A percentile compares a stretch with the other conserved stretches of the same genome.
Evolutionary conservation across 2,797 vertebrate species (phyloP).

Genomic region (Pangasius krempfi): DNA sequence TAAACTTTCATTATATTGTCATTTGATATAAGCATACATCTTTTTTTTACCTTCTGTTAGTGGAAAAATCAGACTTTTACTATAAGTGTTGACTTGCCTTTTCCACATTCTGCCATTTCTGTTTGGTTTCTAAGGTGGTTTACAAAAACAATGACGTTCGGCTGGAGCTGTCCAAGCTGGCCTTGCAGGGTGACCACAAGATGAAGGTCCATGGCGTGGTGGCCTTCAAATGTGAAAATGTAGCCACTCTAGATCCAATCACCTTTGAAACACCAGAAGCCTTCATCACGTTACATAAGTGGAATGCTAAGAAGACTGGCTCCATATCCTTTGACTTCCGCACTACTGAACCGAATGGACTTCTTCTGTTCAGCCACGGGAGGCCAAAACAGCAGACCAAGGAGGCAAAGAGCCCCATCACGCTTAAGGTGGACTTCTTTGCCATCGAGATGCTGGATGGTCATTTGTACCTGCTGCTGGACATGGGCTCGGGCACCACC

Average conservation of each 20-base stretch:
- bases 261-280: constrained; percentile 97
- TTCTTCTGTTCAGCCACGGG: constrained; percentile 96
- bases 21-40: too few relatives aligned
- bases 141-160: constrained; percentile 98
- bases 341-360: constrained; percentile 95
- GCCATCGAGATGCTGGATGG: constrained; percentile 98
- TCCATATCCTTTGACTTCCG: constrained; percentile 99
- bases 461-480: constrained; percentile 91
- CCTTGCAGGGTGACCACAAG: constrained; percentile 91
- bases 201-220: constrained; percentile 96
- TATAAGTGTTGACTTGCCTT: not conserved
- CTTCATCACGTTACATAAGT: constrained; percentile 92
- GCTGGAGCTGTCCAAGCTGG: constrained; percentile 92
- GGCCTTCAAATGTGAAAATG: constrained; percentile 97
- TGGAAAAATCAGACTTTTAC: not conserved
- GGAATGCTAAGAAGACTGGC: constrained; percentile 98
- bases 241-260: constrained; percentile 96
- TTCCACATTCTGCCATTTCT: constrained; percentile 53
- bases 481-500: constrained; percentile 98
- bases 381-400: constrained; percentile 92
- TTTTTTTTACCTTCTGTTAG: not conserved
- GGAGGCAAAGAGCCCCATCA: constrained; percentile 89
- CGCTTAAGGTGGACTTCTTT: constrained; percentile 96
- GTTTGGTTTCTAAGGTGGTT: constrained; percentile 81
- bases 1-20: not conserved